These are phyloP conservation scores for Syngnathus typhle DNA, from an alignment of 2,113 vertebrate species.

Conservation along the genomic window DNA sequence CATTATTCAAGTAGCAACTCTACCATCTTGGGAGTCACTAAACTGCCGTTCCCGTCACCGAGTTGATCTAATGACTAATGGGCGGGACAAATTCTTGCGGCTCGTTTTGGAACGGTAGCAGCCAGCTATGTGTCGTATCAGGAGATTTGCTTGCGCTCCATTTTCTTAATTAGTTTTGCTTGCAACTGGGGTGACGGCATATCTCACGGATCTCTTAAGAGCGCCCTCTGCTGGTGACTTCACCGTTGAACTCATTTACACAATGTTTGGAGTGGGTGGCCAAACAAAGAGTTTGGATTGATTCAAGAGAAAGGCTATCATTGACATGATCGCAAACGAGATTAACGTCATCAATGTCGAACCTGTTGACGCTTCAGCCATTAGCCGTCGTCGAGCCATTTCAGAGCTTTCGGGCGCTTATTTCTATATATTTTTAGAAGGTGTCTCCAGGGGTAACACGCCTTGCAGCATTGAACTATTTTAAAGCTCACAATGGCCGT, in stretches of 20 bases:
- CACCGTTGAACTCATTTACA: not conserved
- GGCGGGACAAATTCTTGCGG: not conserved
- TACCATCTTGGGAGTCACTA: slow-evolving; percentile 25
- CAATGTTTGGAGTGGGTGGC: not conserved
- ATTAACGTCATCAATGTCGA: not conserved
- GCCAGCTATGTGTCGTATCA: not conserved
- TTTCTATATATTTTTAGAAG: slow-evolving; percentile 9
- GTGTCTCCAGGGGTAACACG: slow-evolving; percentile 22
- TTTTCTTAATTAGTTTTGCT: not conserved
- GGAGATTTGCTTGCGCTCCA: not conserved
- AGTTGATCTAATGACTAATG: not conserved
- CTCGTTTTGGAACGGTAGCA: not conserved
- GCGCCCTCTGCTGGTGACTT: not conserved
- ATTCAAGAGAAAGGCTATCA: not conserved
- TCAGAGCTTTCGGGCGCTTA: not conserved
- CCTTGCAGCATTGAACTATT: slow-evolving; percentile 35
- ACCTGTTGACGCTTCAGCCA: not conserved
- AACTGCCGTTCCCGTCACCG: not conserved
- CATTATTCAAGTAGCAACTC: slow-evolving; percentile 66
- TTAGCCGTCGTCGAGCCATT: not conserved
- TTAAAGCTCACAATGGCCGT: slow-evolving; percentile 43
- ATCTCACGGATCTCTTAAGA: not conserved
- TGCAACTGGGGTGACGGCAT: rapidly evolving
- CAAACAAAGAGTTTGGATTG: not conserved
- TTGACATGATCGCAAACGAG: not conserved